Evolutionary conservation across 2,888 invertebrate species (phyloP), one percentile per base, ranked within the genome.

Genomic region (Deilephila porcellus): DNA sequence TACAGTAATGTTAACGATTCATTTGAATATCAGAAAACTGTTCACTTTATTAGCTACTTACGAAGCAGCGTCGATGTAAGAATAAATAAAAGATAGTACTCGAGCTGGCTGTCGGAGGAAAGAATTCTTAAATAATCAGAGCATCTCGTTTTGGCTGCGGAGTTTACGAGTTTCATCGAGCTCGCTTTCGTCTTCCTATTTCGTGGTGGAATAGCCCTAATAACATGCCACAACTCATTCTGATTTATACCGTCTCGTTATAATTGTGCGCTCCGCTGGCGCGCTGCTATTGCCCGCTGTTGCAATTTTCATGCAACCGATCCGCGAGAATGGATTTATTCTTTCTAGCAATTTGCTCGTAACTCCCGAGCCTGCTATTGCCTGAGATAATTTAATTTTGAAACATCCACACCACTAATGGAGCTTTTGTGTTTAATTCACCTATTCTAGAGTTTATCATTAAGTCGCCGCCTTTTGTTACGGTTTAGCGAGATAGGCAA

Each of bases 181-280:
- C 86, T 83, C 85, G 85, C 83, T 85, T 86, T 86, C 90, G 85
- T 91, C 92, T 91, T 91, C 88, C 88, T 89, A 90, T 91, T 91
- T 90, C 86, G 88, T 90, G 85, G 86, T 88, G 88, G 88, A 90
- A 90, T 90, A 90, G 90, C 91, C 91, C 92, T 95, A 94, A 94
- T 94, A 95, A 92, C 92, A 91, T 90, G 93, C 94, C 94, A 93
- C 94, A 93, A 93, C 91, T 94, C 94, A 93, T 93, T 91, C 92
- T 94, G 95, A 95, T 95, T 95, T 94, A 95, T 94, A 88, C 91
- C 88, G 86, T 90, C 94, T 94, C 93, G 92, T 94, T 94, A 94
- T 93, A 94, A 93, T 93, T 93, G 94, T 90, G 88, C 93, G 94
- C 93, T 91, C 88, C 90, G 92, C 87, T 92, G 92, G 90, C 90